Evolutionary conservation across 2,113 vertebrate genomes (phyloP).

Genomic region (Tupaia chinensis): DNA sequence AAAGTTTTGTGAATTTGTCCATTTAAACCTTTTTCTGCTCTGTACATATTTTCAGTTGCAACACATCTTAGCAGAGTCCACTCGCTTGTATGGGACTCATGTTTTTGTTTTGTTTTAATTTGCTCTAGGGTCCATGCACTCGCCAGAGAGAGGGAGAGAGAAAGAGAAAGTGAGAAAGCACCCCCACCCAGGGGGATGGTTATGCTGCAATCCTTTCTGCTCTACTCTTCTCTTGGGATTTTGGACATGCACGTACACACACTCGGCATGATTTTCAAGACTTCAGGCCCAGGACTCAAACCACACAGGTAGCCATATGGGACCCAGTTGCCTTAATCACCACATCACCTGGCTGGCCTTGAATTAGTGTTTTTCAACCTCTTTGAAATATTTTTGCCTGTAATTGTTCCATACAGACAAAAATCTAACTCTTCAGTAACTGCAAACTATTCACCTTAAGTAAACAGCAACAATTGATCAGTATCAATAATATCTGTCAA

Average conservation of each 20-base stretch:
- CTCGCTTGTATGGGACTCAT: background rate
- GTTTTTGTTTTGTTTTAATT: no score
- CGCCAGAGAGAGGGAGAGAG: no score
- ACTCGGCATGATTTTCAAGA: no score
- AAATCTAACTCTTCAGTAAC: background rate
- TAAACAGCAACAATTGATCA: background rate
- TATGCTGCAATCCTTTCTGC: no score
- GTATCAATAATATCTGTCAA: background rate
- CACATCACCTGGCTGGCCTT: background rate
- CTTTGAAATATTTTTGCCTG: conserved; percentile 4
- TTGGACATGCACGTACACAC: no score
- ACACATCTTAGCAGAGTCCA: background rate
- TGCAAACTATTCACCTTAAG: background rate
- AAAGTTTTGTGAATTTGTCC: background rate
- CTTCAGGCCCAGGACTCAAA: no score
- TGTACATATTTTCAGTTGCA: background rate
- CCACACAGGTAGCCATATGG: no score
- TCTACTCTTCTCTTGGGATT: no score
- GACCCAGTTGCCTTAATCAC: no score
- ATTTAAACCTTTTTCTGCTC: background rate
- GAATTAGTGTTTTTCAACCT: background rate
- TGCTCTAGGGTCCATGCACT: no score
- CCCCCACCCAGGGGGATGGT: no score
- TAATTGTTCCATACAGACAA: background rate
- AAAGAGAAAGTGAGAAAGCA: no score